Evolutionary conservation across 2,888 invertebrate species (phyloP), one percentile per base, ranked within the genome.

Genomic region (Campoletis raptor): DNA sequence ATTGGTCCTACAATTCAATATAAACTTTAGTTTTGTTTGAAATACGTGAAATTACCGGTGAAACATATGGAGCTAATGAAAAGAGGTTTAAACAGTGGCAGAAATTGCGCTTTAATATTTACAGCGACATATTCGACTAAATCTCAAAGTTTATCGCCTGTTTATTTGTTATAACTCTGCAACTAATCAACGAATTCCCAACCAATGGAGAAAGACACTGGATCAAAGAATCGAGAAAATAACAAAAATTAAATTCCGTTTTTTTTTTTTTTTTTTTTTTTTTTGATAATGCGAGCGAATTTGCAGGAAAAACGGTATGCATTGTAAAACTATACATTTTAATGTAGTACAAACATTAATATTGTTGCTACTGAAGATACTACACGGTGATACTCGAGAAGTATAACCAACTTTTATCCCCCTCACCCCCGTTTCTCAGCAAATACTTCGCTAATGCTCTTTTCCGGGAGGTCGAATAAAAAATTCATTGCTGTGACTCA

Each of bases 401-500:
- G 37, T 69, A 69, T 61, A 54, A 52, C 84, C 69, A 57, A 57
- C 73, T 78, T 81, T 69, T 42, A 9, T 73, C 54, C 73, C 36
- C 24, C 69, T 42, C 8, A 40, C 42, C 76, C 40, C 78, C 52
- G 37, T 77, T 81, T 83, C 85, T 67, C 77, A 72, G 57, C 76
- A 72, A 79, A 82, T 83, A 85, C 81, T 85, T 79, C 52, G 72
- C 82, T 80, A 82, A 87, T 87, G 82, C 79, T 87, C 82, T 72
- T 87, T 82, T 82, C 85, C 82, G 76, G 79, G 52, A 85, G 82
- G 74, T 80, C 70, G 76, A 80, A 85, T 89, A 83, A 89, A 88
- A 88, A 89, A 89, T 89, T 84, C 88, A 87, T 84, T 69, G 85
- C 66, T 84, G 74, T 79, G 81, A 81, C 79, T 70, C 76, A 69